Conservation (phyloP, 1,140 invertebrate genomes). For the Musca domestica region DNA sequence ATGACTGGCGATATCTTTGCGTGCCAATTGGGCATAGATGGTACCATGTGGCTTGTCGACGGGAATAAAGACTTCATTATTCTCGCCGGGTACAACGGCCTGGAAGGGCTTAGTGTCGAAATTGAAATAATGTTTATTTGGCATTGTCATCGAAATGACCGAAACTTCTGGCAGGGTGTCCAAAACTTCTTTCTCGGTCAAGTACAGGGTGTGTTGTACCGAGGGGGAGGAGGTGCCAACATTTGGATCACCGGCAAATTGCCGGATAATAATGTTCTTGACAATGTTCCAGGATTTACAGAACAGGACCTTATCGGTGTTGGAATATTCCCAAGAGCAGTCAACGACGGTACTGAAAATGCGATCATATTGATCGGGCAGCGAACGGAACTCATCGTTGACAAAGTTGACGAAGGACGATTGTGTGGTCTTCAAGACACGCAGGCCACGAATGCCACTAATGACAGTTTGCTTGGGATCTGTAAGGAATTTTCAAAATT, state of each 20-base stretch:
- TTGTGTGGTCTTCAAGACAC: slow-evolving; percentile 73
- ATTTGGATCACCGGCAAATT: slow-evolving; percentile 70
- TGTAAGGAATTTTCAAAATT: slow-evolving; percentile 18
- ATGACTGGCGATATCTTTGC: slow-evolving; percentile 58
- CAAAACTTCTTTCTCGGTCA: slow-evolving; percentile 65
- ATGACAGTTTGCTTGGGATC: slow-evolving; percentile 58
- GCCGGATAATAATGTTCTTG: slow-evolving; percentile 66
- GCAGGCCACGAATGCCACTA: slow-evolving; percentile 65
- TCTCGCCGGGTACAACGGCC: slow-evolving; percentile 60
- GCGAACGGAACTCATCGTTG: slow-evolving; percentile 70
- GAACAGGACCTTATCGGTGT: slow-evolving; percentile 63
- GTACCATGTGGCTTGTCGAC: slow-evolving; percentile 74
- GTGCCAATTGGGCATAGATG: slow-evolving; percentile 67
- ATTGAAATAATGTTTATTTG: slow-evolving; percentile 75
- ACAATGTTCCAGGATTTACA: slow-evolving; percentile 66
- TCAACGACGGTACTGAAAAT: slow-evolving; percentile 72
- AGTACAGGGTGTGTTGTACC: slow-evolving; percentile 73
- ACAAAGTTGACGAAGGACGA: slow-evolving; percentile 76
- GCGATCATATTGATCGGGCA: slow-evolving; percentile 71
- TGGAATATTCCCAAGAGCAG: slow-evolving; percentile 69
- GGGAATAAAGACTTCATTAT: slow-evolving; percentile 70
- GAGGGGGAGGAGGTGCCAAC: slow-evolving; percentile 69
- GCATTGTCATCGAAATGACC: slow-evolving; percentile 71
- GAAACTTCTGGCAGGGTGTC: slow-evolving; percentile 65
- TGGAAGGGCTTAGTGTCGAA: slow-evolving; percentile 71